A percentile compares a stretch with the other conserved stretches of the same genome.
Evolutionary conservation across 2,113 vertebrate genomes (phyloP).

Genomic region (Charadrius vociferus): DNA sequence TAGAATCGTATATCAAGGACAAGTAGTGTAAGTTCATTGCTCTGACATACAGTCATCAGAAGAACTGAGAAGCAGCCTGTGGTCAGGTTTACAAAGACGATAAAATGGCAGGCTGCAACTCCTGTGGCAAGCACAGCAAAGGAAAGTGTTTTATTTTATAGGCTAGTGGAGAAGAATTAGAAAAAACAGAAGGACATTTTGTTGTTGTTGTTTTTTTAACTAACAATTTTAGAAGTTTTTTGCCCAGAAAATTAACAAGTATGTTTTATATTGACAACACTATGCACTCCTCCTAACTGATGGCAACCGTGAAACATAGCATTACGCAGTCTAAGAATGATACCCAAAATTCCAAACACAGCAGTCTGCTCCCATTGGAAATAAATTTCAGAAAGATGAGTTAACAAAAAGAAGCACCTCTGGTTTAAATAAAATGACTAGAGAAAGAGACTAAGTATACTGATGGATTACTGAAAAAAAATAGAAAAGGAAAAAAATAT

Average conservation of each 20-base stretch:
- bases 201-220: not conserved
- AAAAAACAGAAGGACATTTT: not conserved
- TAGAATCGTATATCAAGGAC: not conserved
- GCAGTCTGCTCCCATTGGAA: not conserved
- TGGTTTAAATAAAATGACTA: not conserved
- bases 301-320: not conserved
- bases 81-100: not conserved
- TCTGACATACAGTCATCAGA: not conserved
- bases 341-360: not conserved
- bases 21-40: not conserved
- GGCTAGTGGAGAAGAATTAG: not conserved
- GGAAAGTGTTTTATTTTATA: not conserved
- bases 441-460: not conserved
- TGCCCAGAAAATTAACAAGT: not conserved
- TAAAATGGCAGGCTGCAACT: not conserved
- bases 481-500: not conserved
- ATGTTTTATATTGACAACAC: not conserved
- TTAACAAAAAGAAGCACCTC: not conserved
- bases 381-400: not conserved
- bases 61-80: not conserved
- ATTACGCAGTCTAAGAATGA: not conserved
- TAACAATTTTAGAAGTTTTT: not conserved
- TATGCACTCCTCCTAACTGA: not conserved
- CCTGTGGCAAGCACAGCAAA: not conserved
- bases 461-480: not conserved